Evolutionary conservation across 2,113 vertebrate species (phyloP).

Genomic region (Pachycephala philippinensis): DNA sequence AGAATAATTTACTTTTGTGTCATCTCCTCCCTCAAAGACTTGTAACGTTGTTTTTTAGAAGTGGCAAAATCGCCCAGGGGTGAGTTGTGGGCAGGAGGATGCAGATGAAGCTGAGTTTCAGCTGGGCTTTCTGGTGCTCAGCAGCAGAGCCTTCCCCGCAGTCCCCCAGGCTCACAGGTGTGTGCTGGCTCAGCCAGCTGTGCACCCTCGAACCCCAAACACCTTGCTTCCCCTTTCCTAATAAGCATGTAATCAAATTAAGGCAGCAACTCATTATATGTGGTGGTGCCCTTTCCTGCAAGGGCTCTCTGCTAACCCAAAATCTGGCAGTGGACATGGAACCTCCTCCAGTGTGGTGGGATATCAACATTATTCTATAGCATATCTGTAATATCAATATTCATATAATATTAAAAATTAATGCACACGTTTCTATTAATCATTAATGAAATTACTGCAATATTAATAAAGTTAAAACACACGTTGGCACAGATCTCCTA

Average conservation of each 20-base stretch:
- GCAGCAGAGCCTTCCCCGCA: background rate
- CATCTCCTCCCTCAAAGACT: background rate
- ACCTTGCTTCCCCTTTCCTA: background rate
- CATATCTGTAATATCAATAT: conserved; percentile 28
- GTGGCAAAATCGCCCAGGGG: background rate
- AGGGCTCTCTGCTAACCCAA: background rate
- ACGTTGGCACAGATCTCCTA: background rate
- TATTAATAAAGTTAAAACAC: conserved; percentile 50
- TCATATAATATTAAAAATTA: conserved; percentile 41
- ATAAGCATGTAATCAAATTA: background rate
- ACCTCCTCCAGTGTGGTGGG: background rate
- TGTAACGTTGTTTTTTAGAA: fast-evolving
- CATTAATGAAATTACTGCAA: conserved; percentile 14
- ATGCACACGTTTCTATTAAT: background rate
- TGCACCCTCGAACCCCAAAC: background rate
- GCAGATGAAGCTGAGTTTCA: background rate
- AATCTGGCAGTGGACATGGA: background rate
- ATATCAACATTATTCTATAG: background rate
- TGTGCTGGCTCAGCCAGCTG: background rate
- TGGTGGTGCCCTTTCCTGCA: background rate
- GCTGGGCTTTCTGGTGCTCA: background rate
- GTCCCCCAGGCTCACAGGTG: background rate
- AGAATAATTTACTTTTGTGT: background rate
- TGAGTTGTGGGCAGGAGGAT: background rate
- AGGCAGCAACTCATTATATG: background rate